Conservation (phyloP, 2,797 vertebrate genomes). For the Aphelocoma californica region DNA sequence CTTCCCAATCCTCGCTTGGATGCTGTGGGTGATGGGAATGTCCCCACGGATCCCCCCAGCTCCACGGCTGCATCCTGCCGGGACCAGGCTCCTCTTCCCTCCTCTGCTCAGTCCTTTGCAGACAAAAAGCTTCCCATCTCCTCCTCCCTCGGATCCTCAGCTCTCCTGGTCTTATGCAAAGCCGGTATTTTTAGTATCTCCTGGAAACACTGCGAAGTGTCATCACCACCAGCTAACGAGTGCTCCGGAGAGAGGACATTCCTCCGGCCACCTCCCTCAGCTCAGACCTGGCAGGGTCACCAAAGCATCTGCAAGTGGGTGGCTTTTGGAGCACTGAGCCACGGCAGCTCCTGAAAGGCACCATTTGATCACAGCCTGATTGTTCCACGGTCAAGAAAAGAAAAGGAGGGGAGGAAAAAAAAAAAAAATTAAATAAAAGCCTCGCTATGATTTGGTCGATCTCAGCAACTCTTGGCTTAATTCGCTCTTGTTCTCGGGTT, state of each 20-base stretch:
- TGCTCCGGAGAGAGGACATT: neutral
- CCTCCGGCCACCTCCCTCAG: neutral
- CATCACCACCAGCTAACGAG: neutral
- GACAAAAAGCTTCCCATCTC: conserved; percentile 23
- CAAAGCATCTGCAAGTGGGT: conserved; percentile 20
- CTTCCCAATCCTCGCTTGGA: neutral
- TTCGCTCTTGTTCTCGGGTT: neutral
- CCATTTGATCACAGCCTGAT: neutral
- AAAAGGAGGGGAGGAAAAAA: neutral
- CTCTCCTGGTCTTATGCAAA: neutral
- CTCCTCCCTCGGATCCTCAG: conserved; percentile 27
- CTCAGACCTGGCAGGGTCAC: conserved; percentile 5
- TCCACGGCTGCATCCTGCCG: rapidly evolving
- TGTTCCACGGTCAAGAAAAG: neutral
- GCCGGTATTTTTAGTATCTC: conserved; percentile 42
- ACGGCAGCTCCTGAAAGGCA: neutral
- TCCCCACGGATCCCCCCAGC: neutral
- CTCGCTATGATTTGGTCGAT: neutral
- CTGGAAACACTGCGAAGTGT: conserved; percentile 22
- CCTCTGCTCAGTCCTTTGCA: neutral
- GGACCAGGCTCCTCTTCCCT: neutral
- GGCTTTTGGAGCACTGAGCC: conserved; percentile 7
- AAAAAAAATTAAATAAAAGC: neutral
- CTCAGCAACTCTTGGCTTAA: conserved; percentile 2
- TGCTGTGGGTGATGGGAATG: neutral